Evolutionary conservation across 2,113 vertebrate species (phyloP).

Genomic region (Myrmecophaga tridactyla): DNA sequence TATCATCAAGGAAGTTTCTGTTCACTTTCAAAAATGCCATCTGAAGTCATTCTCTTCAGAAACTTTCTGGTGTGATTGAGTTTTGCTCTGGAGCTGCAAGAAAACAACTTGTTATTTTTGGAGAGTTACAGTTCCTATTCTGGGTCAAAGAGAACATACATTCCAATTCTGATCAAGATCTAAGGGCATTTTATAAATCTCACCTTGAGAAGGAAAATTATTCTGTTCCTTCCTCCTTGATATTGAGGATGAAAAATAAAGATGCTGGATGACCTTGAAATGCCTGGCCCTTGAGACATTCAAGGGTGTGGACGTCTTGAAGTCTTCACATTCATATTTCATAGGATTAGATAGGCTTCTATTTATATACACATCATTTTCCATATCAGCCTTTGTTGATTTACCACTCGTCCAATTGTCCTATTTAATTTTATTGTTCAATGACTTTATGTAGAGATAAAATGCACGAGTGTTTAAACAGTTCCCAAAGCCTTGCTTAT

Average conservation of each 20-base stretch:
- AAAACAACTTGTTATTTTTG: conserved; percentile 30
- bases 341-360: neutral
- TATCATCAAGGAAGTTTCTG: conserved; percentile 1
- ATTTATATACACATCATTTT: conserved; percentile 31
- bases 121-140: neutral
- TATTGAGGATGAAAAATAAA: neutral
- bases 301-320: neutral
- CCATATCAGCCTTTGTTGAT: neutral
- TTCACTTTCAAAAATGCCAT: conserved; percentile 2
- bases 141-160: neutral
- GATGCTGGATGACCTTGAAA: neutral
- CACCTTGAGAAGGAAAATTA: conserved; percentile 22
- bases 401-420: neutral
- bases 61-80: neutral
- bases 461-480: neutral
- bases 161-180: conserved; percentile 6
- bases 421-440: conserved; percentile 32
- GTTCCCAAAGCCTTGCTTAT: neutral
- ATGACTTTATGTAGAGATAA: neutral
- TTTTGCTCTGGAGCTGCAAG: conserved; percentile 14
- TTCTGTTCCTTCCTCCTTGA: neutral
- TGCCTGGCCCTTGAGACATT: neutral
- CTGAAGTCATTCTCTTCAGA: neutral
- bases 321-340: conserved; percentile 14
- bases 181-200: conserved; percentile 37